Percentiles rank a stretch among this genome's conserved stretches.
These are phyloP conservation scores for Pediacus dermestoides DNA, from an alignment of 2,888 invertebrate genomes.

Conservation along the genomic window DNA sequence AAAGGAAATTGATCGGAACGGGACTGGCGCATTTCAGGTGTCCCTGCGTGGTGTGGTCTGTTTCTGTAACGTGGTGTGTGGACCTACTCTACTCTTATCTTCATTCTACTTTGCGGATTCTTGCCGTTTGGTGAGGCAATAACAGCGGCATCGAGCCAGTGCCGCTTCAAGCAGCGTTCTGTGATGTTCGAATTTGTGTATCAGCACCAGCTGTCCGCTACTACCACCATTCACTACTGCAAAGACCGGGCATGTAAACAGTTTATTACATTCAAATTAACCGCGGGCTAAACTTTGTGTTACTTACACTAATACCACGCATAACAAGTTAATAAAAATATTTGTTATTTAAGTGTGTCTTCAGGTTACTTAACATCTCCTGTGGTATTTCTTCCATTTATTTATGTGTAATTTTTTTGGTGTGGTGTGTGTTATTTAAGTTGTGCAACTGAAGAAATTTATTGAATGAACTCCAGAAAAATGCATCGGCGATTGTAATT, in stretches of 20 bases:
- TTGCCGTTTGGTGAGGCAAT: not conserved
- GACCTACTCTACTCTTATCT: not conserved
- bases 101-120: not conserved
- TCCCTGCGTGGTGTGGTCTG: too few species aligned
- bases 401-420: not conserved
- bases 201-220: not conserved
- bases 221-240: slow-evolving; percentile 3
- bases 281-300: slow-evolving; percentile 3
- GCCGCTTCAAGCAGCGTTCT: not conserved
- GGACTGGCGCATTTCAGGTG: slow-evolving; percentile 5
- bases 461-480: too few species aligned
- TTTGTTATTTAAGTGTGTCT: slow-evolving; percentile 5
- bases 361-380: not conserved
- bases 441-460: not conserved
- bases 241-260: slow-evolving; percentile 4
- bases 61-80: too few species aligned
- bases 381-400: not conserved
- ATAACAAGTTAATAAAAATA: too few species aligned
- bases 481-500: too few species aligned
- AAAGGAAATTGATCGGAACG: slow-evolving; percentile 5
- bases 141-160: not conserved
- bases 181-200: slow-evolving; percentile 2
- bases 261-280: slow-evolving; percentile 5
- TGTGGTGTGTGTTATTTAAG: not conserved
- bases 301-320: slow-evolving; percentile 3